Percentiles rank a stretch among this genome's conserved stretches.
These are phyloP conservation scores for Oenanthe melanoleuca DNA, from an alignment of 2,113 vertebrate genomes.

Conservation along the genomic window DNA sequence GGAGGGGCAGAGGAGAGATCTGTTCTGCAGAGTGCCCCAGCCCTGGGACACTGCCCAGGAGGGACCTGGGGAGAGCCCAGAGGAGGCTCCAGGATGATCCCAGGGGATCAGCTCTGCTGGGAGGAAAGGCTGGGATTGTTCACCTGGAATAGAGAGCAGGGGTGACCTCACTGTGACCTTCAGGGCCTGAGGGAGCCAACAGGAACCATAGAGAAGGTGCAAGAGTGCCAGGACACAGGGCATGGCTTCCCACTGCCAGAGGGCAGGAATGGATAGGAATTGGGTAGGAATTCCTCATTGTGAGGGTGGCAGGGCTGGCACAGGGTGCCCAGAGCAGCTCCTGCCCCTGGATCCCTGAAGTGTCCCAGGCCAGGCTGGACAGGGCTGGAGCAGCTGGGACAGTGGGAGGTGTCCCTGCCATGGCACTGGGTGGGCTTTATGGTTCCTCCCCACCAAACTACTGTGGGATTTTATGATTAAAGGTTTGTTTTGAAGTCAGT, in stretches of 20 bases:
- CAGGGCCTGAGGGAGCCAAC: accelerated
- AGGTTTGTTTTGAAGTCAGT: not conserved
- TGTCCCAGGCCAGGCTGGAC: not conserved
- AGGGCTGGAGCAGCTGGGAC: not conserved
- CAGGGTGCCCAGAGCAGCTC: not conserved
- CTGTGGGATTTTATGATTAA: not conserved
- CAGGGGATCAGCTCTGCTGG: not conserved
- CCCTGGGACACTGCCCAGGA: not conserved
- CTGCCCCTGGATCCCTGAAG: not conserved
- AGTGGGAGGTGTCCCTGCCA: not conserved
- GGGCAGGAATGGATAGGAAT: not conserved
- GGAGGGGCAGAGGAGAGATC: not conserved
- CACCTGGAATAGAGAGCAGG: no score
- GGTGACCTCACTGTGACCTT: not conserved
- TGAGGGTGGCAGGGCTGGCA: not conserved
- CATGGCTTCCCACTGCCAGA: no score
- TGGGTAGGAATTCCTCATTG: not conserved
- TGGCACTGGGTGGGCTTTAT: accelerated
- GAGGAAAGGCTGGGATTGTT: not conserved
- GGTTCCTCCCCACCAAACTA: not conserved
- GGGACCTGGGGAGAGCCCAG: not conserved
- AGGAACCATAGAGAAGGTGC: not conserved
- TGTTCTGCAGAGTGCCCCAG: not conserved
- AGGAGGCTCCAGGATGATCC: not conserved
- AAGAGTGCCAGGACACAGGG: no score